Base-by-base conservation (phyloP, 2,113 vertebrate genomes). In the Triplophysa dalaica region DNA sequence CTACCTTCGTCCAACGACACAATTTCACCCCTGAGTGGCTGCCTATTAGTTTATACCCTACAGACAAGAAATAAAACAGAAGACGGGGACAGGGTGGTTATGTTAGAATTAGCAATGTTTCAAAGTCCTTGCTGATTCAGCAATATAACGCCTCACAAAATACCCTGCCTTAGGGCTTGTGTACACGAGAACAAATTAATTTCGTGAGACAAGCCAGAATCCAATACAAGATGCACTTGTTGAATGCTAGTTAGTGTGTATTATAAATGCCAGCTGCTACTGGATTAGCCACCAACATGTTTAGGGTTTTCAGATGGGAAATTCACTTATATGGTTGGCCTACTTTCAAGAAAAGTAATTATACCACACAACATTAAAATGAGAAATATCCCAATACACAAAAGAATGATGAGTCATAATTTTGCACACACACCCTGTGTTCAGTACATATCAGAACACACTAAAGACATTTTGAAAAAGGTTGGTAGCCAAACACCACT, bases 1-100 rank as follows among this genome's bases (percentile, higher is more conserved):
- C 80, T 91, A 99, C 97, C 95, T 99, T 99, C 75, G 97, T 97
- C 97, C 97, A 99, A 8, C 96, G 93, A 85, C 97, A 99, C 2
- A 98, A 94, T 86, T 99, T 99, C 86, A 98, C 96, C 56, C 97
- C 97, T 0, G 96, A 98, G 78, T 98, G 97, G 88, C 95, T 96
- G 85, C 98, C 98, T 68, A 98, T 97, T 78, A 98, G 89, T 85
- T 91, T 95, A 85, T 98, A 99, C 17, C 96, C 98, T 99, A 81
- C 43, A 87, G 84, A 72, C 84, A 81, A 67, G 24, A 66, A 77
- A 78, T 4, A 87, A 4, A 84, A 19, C 66, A 16, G 2, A 64
- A 58, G 33, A 77, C 24, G 2, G 41, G n/a, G 6, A 70, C 13
- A 61, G 52, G 2, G 24, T 14, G 16, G 24, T 5, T 52, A 16